Base-by-base conservation (phyloP, 2,797 vertebrate species). In the Platyrinchus mystaceus region DNA sequence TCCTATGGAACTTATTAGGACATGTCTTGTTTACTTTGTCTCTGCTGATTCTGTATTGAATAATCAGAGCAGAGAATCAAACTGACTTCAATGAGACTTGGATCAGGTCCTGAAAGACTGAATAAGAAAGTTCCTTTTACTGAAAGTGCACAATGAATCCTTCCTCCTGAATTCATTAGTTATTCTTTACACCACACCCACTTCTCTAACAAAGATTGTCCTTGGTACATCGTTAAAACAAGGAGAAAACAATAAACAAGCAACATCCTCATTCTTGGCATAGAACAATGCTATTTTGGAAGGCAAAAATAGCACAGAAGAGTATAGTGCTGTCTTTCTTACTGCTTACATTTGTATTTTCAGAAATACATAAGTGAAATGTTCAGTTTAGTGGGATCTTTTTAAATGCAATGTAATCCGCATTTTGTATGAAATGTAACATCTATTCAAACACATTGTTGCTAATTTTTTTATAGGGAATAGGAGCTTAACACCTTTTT, bases 61-160 rank as follows among this genome's bases (percentile, higher is more conserved):
- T 85, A 92, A 92, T 75, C 87, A 87, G 84, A 80, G 81, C 59
- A 85, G 85, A 89, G 88, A 93, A 85, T 90, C 88, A 84, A 76
- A 87, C 69, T 87, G 49, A 90, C 64, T 94, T 95, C 80, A 90
- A 8, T 87, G 58, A 86, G 58, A 79, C 55, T 90, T 94, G 76
- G 49, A 92, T 64, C 6, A 5, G 43, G 50, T 94, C 80, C 80
- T 94, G 71, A 94, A 90, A 89, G 58, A 59, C 87, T 87, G 92
- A 89, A 78, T 82, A 95, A 83, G 58, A 96, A 94, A 34, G 82
- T n/a, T 94, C 32, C 68, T 96, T 92, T 91, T 78, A 74, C 84
- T 88, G 58, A 83, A 76, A 87, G 87, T 68, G 64, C 62, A 89
- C 85, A 55, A 52, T 94, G 44, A 95, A 86, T 73, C 13, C 58